phyloP scores from a whole-genome alignment of 2,113 vertebrate species.

The Stigmatopora argus region DNA sequence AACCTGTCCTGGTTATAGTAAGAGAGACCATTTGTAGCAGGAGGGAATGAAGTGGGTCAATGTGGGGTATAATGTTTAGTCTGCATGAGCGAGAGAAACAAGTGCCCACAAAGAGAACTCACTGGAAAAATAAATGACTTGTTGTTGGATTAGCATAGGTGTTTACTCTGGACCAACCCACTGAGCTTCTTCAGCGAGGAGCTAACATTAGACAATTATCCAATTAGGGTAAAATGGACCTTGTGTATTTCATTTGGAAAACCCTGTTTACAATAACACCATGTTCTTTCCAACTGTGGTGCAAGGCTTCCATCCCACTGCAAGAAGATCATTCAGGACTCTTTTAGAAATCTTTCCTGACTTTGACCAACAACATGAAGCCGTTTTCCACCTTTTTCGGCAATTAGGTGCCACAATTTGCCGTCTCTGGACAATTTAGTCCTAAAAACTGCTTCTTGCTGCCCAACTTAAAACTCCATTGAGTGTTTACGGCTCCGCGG shows the following conservation, averaged over 20 bases:
- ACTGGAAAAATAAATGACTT: slow-evolving; percentile 30
- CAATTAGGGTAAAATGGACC: slow-evolving; percentile 23
- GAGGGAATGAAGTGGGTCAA: slow-evolving; percentile 30
- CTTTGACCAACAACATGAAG: neutral
- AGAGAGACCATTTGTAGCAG: slow-evolving; percentile 43
- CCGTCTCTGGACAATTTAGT: neutral
- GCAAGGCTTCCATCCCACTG: slow-evolving; percentile 49
- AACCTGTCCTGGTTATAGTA: neutral
- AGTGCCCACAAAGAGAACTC: slow-evolving; percentile 53
- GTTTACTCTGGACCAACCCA: slow-evolving; percentile 19
- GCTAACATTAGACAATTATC: slow-evolving; percentile 5
- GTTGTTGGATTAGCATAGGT: slow-evolving; percentile 50
- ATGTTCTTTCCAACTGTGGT: slow-evolving; percentile 38
- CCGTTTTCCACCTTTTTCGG: neutral
- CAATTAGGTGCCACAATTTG: neutral
- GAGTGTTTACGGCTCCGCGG: neutral
- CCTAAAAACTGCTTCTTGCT: neutral
- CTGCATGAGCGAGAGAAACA: slow-evolving; percentile 73
- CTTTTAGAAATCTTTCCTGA: neutral
- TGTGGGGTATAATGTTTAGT: slow-evolving; percentile 67
- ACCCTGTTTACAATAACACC: slow-evolving; percentile 46
- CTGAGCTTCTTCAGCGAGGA: slow-evolving; percentile 1
- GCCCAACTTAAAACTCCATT: neutral
- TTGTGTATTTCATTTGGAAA: slow-evolving; percentile 22
- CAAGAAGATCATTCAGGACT: slow-evolving; percentile 28